A percentile compares a stretch with the other conserved stretches of the same genome.
Conservation (phyloP, 2,113 vertebrate genomes). For the Gorilla gorilla region DNA sequence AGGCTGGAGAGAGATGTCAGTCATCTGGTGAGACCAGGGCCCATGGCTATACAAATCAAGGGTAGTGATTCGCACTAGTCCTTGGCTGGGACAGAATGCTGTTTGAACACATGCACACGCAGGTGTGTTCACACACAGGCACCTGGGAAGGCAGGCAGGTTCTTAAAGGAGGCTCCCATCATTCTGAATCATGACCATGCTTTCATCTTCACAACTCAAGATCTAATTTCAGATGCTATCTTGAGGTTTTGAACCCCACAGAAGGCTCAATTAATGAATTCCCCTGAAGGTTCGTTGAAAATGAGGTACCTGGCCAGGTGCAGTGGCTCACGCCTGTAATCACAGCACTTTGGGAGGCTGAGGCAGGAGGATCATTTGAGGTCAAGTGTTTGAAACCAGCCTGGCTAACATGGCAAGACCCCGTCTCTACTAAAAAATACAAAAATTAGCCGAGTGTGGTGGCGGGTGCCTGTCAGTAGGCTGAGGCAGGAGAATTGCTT, state of each 20-base stretch:
- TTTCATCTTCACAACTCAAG: background rate
- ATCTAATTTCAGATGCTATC: background rate
- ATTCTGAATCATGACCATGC: background rate
- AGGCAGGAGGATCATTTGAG: no score
- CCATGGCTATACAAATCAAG: background rate
- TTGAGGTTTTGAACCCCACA: background rate
- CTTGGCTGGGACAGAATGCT: background rate
- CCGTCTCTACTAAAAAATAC: no score
- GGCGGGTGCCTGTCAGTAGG: no score
- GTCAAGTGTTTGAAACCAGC: no score
- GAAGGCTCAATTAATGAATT: slow-evolving; percentile 3
- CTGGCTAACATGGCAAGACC: no score
- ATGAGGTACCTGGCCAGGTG: slow-evolving; percentile 80
- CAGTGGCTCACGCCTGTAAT: no score
- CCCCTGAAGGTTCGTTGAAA: slow-evolving; percentile 14
- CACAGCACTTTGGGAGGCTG: no score
- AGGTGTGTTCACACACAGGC: background rate
- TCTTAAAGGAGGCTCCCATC: background rate
- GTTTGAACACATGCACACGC: accelerated
- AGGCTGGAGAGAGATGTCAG: background rate
- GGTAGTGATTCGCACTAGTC: no score
- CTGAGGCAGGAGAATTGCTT: no score
- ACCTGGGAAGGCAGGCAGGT: background rate
- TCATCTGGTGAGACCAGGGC: background rate
- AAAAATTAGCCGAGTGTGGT: no score